phyloP scores from a whole-genome alignment of 2,113 vertebrate genomes.

The Serinus canaria region DNA sequence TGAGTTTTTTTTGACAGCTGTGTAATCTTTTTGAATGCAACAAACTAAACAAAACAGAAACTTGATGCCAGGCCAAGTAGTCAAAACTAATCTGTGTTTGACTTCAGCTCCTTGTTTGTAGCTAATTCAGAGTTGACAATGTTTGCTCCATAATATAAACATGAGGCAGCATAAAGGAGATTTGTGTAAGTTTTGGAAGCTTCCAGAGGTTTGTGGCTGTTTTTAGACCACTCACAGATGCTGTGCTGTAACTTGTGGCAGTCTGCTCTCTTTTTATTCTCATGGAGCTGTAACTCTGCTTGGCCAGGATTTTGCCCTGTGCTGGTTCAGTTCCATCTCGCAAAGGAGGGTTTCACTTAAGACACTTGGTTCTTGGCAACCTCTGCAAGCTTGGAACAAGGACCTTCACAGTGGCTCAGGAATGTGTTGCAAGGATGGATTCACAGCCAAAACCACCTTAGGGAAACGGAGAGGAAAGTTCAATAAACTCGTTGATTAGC shows the following conservation, averaged over 20 bases:
- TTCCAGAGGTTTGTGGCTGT: background rate
- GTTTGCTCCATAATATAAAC: background rate
- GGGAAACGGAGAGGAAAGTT: slow-evolving; percentile 2
- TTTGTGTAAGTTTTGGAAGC: background rate
- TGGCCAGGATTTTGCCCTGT: background rate
- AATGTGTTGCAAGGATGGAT: background rate
- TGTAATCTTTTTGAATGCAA: background rate
- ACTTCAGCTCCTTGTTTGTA: background rate
- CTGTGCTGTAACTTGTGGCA: background rate
- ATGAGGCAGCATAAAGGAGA: background rate
- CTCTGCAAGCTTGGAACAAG: background rate
- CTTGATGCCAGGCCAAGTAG: background rate
- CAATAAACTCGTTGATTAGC: background rate
- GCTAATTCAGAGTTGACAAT: background rate
- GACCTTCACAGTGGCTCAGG: background rate
- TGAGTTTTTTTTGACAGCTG: background rate
- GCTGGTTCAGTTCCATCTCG: background rate
- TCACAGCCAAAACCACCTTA: slow-evolving; percentile 35
- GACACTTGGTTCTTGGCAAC: background rate
- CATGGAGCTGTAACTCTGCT: background rate
- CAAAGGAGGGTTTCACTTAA: background rate
- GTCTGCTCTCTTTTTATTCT: background rate
- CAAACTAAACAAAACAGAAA: background rate
- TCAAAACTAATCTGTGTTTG: background rate
- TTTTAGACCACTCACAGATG: background rate